Evolutionary conservation across 1,140 invertebrate species (phyloP).

Genomic region (Dreissena polymorpha): DNA sequence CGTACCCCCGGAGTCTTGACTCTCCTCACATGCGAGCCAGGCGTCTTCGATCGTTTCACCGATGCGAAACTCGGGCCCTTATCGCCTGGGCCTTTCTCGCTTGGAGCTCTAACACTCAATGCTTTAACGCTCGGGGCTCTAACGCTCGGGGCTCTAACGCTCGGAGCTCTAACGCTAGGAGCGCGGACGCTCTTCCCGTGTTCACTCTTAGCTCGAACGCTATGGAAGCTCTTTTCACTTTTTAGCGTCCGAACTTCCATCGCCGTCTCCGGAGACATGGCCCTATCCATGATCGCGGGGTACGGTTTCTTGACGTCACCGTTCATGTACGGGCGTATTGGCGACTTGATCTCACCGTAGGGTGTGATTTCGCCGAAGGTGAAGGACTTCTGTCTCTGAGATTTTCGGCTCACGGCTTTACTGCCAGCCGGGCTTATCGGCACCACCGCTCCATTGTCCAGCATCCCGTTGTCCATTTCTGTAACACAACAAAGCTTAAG

Average conservation of each 20-base stretch:
- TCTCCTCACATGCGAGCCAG: background rate
- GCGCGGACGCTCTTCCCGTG: constrained; percentile 30
- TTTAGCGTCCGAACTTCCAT: background rate
- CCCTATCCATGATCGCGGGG: background rate
- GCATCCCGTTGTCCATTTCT: no score
- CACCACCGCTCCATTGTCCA: constrained; percentile 10
- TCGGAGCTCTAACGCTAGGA: constrained; percentile 18
- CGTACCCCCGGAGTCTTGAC: constrained; percentile 10
- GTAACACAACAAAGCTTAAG: background rate
- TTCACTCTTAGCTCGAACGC: no score
- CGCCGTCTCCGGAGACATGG: background rate
- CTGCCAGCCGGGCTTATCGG: constrained; percentile 18
- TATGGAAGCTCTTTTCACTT: background rate
- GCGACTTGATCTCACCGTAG: background rate
- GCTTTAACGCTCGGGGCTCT: constrained; percentile 27
- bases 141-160: constrained; percentile 10
- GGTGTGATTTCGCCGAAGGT: constrained; percentile 8
- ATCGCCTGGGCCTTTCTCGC: background rate
- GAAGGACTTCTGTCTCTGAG: background rate
- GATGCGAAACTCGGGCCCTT: background rate
- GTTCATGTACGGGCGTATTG: background rate
- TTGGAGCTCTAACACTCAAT: constrained; percentile 8
- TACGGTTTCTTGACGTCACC: constrained; percentile 8
- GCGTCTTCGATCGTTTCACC: background rate
- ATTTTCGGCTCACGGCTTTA: constrained; percentile 7